Conservation (phyloP, 2,888 invertebrate species). For the Lymantria dispar region DNA sequence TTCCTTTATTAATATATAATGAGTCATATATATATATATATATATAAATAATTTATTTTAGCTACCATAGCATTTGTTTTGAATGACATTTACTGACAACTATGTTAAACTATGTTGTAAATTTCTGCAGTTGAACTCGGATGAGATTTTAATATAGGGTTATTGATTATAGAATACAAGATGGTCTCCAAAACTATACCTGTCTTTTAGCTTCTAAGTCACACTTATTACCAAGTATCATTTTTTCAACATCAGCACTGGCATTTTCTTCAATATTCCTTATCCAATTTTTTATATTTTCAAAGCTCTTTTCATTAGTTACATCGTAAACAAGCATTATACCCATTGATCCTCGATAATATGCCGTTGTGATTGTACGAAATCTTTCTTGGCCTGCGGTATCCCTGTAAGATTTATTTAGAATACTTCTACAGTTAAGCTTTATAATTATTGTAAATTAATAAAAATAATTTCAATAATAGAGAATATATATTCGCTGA, state of each 20-base stretch:
- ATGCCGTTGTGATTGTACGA: slow-evolving; percentile 99
- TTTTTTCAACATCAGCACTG: slow-evolving; percentile 98
- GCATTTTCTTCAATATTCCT: slow-evolving; percentile 99
- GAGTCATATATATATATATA: too few relatives aligned
- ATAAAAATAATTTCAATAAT: too few relatives aligned
- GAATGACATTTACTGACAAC: too few relatives aligned
- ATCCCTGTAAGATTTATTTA: slow-evolving; percentile 86
- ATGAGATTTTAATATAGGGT: background rate
- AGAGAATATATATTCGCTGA: too few relatives aligned
- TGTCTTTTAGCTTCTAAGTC: slow-evolving; percentile 98
- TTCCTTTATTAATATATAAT: too few relatives aligned
- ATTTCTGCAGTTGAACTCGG: too few relatives aligned
- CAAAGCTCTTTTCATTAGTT: slow-evolving; percentile 99
- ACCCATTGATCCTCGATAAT: slow-evolving; percentile 99
- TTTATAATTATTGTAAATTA: too few relatives aligned
- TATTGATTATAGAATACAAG: background rate
- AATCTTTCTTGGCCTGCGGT: slow-evolving; percentile 99
- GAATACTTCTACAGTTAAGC: too few relatives aligned
- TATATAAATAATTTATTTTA: too few relatives aligned
- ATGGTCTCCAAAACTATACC: slow-evolving; percentile 58
- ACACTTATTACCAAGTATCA: slow-evolving; percentile 99
- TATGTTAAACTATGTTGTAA: too few relatives aligned
- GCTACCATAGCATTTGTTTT: too few relatives aligned
- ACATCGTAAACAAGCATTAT: slow-evolving; percentile 99
- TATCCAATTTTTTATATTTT: slow-evolving; percentile 99